These are phyloP conservation scores for Andrena bucephala DNA, from an alignment of 2,888 invertebrate species.

Conservation along the genomic window DNA sequence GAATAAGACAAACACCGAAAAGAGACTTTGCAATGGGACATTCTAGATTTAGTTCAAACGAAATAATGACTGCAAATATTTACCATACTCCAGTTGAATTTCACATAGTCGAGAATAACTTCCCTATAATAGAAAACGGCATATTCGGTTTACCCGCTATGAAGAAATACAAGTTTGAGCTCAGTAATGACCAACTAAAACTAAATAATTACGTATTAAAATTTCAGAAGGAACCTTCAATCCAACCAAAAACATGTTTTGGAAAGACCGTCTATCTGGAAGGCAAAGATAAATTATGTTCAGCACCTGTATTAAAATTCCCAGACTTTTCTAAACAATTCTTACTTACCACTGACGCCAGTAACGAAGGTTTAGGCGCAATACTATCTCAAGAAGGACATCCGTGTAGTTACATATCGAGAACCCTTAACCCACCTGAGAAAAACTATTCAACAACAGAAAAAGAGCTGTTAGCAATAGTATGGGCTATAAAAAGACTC, in stretches of 20 bases:
- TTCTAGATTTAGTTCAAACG: background rate
- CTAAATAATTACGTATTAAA: background rate
- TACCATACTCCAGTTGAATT: background rate
- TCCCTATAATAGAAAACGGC: constrained; percentile 11
- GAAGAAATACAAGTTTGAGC: background rate
- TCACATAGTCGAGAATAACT: background rate
- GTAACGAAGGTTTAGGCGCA: constrained; percentile 9
- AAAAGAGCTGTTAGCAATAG: constrained; percentile 11
- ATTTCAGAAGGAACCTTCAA: background rate
- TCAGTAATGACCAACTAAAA: background rate
- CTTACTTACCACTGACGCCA: background rate
- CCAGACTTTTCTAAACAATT: background rate
- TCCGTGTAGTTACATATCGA: background rate
- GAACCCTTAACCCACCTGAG: background rate
- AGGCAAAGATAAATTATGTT: background rate
- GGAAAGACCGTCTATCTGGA: background rate
- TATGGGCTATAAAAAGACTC: background rate
- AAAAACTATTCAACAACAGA: constrained; percentile 2
- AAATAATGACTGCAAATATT: background rate
- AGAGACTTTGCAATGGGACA: background rate
- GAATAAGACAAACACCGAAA: background rate
- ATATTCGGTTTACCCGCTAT: background rate
- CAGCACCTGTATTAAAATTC: background rate
- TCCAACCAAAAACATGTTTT: constrained; percentile 1
- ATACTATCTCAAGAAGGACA: constrained; percentile 17